A percentile compares a stretch with the other conserved stretches of the same genome.
Conservation (phyloP, 2,888 invertebrate genomes). For the Gandaritis pyraliata region DNA sequence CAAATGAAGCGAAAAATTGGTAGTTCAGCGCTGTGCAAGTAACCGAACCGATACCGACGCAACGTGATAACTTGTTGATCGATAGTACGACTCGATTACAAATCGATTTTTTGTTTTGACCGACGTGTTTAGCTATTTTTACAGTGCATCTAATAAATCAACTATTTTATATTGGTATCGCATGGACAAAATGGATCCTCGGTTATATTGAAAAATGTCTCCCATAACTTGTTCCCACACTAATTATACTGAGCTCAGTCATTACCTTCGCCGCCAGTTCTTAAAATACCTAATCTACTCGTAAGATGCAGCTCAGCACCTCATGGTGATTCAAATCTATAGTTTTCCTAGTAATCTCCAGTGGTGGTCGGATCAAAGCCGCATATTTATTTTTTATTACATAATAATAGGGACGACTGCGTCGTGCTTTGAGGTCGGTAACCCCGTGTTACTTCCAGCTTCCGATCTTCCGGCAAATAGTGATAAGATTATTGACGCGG, state of each 20-base stretch:
- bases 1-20: constrained; percentile 55
- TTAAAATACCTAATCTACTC: neutral
- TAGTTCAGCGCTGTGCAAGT: constrained; percentile 28
- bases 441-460: constrained; percentile 60
- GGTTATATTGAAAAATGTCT: constrained; percentile 17
- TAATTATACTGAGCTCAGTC: constrained; percentile 18
- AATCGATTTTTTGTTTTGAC: constrained; percentile 31
- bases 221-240: constrained; percentile 30
- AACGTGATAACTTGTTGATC: constrained; percentile 36
- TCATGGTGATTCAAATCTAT: constrained; percentile 36
- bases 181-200: constrained; percentile 23
- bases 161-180: constrained; percentile 19
- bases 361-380: constrained; percentile 58
- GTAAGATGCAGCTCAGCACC: constrained; percentile 20
- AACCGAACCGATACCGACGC: constrained; percentile 27
- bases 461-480: constrained; percentile 54
- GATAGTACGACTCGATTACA: constrained; percentile 31
- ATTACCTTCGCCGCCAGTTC: constrained; percentile 2
- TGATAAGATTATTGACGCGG: constrained; percentile 67
- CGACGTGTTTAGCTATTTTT: constrained; percentile 24
- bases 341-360: constrained; percentile 58
- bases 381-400: constrained; percentile 68
- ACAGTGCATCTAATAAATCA: neutral
- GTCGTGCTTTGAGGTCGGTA: constrained; percentile 64
- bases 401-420: constrained; percentile 61